Evolutionary conservation across 1,140 invertebrate genomes (phyloP).

Genomic region (Thalassaphorura encarpata): DNA sequence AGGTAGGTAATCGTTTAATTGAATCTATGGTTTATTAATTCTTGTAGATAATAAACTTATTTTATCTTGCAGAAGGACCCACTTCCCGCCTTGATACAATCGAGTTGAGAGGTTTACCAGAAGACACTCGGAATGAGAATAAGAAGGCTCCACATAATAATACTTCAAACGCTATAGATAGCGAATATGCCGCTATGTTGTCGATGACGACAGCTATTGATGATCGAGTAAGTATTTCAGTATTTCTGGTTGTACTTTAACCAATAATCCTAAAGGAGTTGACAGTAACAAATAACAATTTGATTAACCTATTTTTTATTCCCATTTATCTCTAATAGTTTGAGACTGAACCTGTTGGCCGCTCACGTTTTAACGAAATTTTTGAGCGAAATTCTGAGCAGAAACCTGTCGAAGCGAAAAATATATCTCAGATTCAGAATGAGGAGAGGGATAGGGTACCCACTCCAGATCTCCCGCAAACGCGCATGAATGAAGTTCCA

Average conservation of each 20-base stretch:
- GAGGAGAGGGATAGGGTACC: not conserved
- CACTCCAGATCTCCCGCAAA: not conserved
- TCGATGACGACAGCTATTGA: conserved; percentile 6
- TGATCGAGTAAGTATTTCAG: not conserved
- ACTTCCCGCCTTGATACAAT: conserved; percentile 86
- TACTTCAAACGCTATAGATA: conserved; percentile 22
- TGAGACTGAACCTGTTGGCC: conserved; percentile 40
- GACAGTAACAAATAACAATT: not conserved
- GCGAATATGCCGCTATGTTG: conserved; percentile 19
- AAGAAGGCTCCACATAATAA: too few species aligned
- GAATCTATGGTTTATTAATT: not conserved
- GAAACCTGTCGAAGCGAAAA: not conserved
- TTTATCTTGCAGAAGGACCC: conserved; percentile 65
- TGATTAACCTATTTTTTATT: not conserved
- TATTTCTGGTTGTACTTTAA: not conserved
- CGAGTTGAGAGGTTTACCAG: conserved; percentile 81
- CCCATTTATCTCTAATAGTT: conserved; percentile 43
- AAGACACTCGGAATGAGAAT: conserved; percentile 36
- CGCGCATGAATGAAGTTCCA: not conserved
- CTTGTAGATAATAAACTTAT: conserved; percentile 15
- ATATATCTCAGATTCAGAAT: too few species aligned
- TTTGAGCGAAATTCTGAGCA: conserved; percentile 49
- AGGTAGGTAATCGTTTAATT: conserved; percentile 27
- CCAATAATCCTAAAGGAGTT: not conserved
- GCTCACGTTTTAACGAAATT: conserved; percentile 54